Evolutionary conservation across 2,888 invertebrate genomes (phyloP).

Genomic region (Beris morrisii): DNA sequence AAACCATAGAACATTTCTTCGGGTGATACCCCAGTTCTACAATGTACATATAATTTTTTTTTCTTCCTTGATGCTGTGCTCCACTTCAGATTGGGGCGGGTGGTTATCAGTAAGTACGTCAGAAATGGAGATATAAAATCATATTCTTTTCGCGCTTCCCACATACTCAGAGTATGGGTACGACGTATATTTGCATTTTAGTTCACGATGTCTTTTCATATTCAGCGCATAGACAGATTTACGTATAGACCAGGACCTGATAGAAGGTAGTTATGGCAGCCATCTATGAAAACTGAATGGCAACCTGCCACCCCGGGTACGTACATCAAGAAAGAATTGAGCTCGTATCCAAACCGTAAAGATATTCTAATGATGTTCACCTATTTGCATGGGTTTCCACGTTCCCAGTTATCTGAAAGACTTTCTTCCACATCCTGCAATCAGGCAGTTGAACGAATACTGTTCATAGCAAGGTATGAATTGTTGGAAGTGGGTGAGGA

Average conservation of each 20-base stretch:
- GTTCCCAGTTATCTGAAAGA: constrained; percentile 2
- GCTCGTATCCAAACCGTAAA: constrained; percentile 6
- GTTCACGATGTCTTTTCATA: too few species aligned
- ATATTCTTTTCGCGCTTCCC: too few species aligned
- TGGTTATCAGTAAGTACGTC: too few species aligned
- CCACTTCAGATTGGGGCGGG: too few species aligned
- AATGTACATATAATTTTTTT: too few species aligned
- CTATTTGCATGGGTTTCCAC: constrained; percentile 7
- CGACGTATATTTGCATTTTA: too few species aligned
- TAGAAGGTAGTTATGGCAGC: background rate
- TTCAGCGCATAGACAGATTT: too few species aligned
- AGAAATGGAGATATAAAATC: too few species aligned
- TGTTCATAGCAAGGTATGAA: background rate
- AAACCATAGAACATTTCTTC: too few species aligned
- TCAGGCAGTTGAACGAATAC: background rate
- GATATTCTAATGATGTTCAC: constrained; percentile 22
- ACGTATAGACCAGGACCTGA: background rate
- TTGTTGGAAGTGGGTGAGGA: background rate
- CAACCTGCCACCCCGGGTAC: background rate
- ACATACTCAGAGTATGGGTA: too few species aligned
- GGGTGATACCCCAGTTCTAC: too few species aligned
- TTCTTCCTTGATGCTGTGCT: too few species aligned
- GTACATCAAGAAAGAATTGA: constrained; percentile 4
- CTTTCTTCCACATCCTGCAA: constrained; percentile 11
- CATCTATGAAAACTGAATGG: background rate